These are phyloP conservation scores for Pachycephus smyrnensis DNA, from an alignment of 2,888 invertebrate species.

Conservation along the genomic window DNA sequence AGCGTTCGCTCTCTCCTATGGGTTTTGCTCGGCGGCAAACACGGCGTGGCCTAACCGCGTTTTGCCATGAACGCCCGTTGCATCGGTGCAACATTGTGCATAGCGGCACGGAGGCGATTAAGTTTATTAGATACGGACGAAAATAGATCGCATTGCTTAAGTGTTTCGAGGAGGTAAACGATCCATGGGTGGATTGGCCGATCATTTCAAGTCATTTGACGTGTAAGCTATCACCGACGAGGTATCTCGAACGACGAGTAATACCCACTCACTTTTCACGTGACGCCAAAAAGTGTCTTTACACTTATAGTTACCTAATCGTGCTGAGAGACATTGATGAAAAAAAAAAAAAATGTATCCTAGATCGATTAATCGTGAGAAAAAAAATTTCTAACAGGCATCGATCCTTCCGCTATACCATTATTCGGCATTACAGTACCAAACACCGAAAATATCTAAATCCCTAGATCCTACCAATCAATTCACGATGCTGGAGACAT, in stretches of 20 bases:
- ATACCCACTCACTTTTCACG: neutral
- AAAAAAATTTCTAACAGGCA: neutral
- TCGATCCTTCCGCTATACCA: neutral
- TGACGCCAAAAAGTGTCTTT: neutral
- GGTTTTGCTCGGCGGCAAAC: constrained; percentile 25
- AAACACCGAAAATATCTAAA: neutral
- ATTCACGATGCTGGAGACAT: neutral
- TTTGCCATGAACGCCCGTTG: constrained; percentile 23
- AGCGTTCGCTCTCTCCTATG: neutral
- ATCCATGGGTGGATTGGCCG: neutral
- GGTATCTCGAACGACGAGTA: neutral
- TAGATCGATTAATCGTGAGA: neutral
- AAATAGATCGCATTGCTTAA: constrained; percentile 6
- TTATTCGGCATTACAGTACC: neutral
- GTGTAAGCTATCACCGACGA: neutral
- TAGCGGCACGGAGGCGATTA: constrained; percentile 23
- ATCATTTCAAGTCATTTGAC: neutral
- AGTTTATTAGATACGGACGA: constrained; percentile 23
- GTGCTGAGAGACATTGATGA: neutral
- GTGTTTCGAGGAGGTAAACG: neutral
- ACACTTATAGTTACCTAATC: neutral
- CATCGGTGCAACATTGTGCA: constrained; percentile 18
- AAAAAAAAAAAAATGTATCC: neutral
- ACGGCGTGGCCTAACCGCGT: constrained; percentile 21
- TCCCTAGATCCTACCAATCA: neutral